These are phyloP conservation scores for Tipula confusa DNA, from an alignment of 2,888 invertebrate genomes.

Conservation along the genomic window DNA sequence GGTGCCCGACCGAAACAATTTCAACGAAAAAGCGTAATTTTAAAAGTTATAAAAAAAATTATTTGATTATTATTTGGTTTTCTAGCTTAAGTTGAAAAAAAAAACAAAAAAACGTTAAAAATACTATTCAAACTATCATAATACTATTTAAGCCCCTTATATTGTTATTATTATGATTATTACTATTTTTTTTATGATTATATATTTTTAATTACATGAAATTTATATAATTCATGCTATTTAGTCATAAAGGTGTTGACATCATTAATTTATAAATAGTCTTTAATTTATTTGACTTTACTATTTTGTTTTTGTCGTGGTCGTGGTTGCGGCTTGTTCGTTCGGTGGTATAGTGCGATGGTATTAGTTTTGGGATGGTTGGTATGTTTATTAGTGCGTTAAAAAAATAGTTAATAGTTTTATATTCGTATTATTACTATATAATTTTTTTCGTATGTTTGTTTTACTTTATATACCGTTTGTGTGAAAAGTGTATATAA, in stretches of 20 bases:
- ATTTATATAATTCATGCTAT: constrained; percentile 29
- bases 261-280: constrained; percentile 27
- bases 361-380: background rate
- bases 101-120: background rate
- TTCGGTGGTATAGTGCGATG: background rate
- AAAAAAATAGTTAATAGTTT: background rate
- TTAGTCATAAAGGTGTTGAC: constrained; percentile 29
- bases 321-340: background rate
- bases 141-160: constrained; percentile 25
- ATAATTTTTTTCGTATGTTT: background rate
- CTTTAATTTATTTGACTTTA: background rate
- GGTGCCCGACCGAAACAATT: background rate
- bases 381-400: background rate
- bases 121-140: background rate
- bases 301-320: constrained; percentile 8
- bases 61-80: background rate
- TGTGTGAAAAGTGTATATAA: constrained; percentile 1
- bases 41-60: background rate
- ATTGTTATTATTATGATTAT: background rate
- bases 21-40: background rate
- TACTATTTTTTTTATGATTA: background rate
- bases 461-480: background rate
- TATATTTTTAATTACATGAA: constrained; percentile 20
- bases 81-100: background rate
- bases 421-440: background rate